phyloP scores from a whole-genome alignment of 53 echinoderm and acorn worm species.

The Patiria pectinifera region DNA sequence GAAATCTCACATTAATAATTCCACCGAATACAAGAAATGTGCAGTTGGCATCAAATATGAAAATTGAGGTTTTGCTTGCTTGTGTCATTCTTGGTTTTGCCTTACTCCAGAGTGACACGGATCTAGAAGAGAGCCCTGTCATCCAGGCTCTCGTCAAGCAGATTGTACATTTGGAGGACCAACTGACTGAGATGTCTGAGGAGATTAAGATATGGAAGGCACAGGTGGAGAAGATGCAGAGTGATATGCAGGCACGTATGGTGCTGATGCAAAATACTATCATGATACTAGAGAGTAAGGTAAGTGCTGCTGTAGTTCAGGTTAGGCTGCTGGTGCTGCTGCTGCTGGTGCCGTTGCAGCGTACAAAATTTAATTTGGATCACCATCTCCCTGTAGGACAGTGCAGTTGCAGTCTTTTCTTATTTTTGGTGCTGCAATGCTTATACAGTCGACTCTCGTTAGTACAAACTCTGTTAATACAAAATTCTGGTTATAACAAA shows the following conservation, averaged over 20 bases:
- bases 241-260: slow-evolving; percentile 17
- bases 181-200: not conserved
- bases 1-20: too few species aligned
- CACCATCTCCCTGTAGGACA: too few species aligned
- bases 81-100: not conserved
- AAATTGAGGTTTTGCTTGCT: not conserved
- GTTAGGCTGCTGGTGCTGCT: too few species aligned
- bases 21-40: too few species aligned
- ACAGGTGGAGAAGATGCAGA: slow-evolving; percentile 5
- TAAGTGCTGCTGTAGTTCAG: not conserved
- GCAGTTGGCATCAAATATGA: not conserved
- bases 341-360: too few species aligned
- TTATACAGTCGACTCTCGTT: too few species aligned
- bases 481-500: too few species aligned
- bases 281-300: slow-evolving; percentile 56
- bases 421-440: too few species aligned
- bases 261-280: slow-evolving; percentile 70
- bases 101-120: slow-evolving; percentile 33
- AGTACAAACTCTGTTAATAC: too few species aligned
- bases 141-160: slow-evolving; percentile 48
- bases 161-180: slow-evolving; percentile 37
- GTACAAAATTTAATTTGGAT: too few species aligned
- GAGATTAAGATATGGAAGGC: not conserved
- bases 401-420: too few species aligned
- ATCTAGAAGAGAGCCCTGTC: slow-evolving; percentile 54